Percentiles rank a stretch among this genome's conserved stretches.
These are phyloP conservation scores for Poliocrania exsul DNA, from an alignment of 2,797 vertebrate species.

Conservation along the genomic window DNA sequence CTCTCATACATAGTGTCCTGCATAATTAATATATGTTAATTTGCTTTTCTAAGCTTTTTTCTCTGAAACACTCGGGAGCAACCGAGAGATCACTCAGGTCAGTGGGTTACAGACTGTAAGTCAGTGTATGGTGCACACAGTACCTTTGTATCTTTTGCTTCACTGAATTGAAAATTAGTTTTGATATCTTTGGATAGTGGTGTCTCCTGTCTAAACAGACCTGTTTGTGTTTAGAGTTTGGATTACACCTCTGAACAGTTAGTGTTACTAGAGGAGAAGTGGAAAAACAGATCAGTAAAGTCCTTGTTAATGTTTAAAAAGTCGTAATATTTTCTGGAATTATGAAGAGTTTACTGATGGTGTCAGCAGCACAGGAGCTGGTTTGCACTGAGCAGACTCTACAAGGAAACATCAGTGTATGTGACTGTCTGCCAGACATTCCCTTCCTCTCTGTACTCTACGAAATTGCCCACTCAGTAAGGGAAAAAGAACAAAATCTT, in stretches of 20 bases:
- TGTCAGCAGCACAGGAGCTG: background rate
- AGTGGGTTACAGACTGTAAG: background rate
- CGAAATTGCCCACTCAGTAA: background rate
- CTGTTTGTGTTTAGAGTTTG: background rate
- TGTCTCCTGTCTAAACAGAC: background rate
- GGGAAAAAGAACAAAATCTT: background rate
- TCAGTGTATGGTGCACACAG: background rate
- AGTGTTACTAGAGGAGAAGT: background rate
- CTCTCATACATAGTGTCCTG: background rate
- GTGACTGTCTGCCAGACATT: background rate
- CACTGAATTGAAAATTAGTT: background rate
- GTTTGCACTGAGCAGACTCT: background rate
- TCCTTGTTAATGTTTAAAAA: background rate
- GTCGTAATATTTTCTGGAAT: background rate
- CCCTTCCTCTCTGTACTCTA: background rate
- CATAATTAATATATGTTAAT: background rate
- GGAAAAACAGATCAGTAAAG: slow-evolving; percentile 7
- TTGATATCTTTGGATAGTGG: background rate
- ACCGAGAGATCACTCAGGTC: background rate
- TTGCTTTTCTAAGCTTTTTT: background rate
- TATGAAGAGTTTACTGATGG: slow-evolving; percentile 1
- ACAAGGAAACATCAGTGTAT: background rate
- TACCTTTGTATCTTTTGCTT: background rate
- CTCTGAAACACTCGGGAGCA: background rate
- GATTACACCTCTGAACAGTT: slow-evolving; percentile 2